phyloP scores from a whole-genome alignment of 2,113 vertebrate genomes.

The Cephalopterus ornatus region DNA sequence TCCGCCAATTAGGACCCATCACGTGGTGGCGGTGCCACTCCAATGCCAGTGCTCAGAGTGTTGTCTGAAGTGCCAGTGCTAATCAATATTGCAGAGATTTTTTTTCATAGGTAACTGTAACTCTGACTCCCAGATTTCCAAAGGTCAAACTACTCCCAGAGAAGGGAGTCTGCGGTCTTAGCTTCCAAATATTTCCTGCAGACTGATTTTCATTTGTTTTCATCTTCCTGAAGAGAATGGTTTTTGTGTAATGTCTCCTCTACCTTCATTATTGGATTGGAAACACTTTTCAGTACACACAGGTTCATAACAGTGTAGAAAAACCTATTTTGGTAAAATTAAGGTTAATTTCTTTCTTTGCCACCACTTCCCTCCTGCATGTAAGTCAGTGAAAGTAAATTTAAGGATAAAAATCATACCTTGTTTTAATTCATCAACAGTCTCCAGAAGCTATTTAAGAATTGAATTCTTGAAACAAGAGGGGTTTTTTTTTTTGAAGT shows the following conservation, averaged over 20 bases:
- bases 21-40: neutral
- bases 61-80: neutral
- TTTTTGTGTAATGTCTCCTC: neutral
- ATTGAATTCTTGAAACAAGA: neutral
- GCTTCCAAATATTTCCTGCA: neutral
- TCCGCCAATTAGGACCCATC: neutral
- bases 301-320: neutral
- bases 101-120: neutral
- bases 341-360: neutral
- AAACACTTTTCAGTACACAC: neutral
- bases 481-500: neutral
- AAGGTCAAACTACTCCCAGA: neutral
- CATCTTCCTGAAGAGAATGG: neutral
- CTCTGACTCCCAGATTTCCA: neutral
- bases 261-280: neutral
- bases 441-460: neutral
- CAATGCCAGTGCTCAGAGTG: neutral
- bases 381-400: neutral
- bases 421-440: neutral
- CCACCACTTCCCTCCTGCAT: neutral
- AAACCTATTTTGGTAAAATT: neutral
- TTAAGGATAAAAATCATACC: neutral
- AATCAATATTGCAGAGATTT: neutral
- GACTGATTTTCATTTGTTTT: neutral
- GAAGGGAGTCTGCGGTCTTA: neutral